Evolutionary conservation across 92 coral and sea anemone genomes (phyloP).

Genomic region (Micromussa lordhowensis): DNA sequence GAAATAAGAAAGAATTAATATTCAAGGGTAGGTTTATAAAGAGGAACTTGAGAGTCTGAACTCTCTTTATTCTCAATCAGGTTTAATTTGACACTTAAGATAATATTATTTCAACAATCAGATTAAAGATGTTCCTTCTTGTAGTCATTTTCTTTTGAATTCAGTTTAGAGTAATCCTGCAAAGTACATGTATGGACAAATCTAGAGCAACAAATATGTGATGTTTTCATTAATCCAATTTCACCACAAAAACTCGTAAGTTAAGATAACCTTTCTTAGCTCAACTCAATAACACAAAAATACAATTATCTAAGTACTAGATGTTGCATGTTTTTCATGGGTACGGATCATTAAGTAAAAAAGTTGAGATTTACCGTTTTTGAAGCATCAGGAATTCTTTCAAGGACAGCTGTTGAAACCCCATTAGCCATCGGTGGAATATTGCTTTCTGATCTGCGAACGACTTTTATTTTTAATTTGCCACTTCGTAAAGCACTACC

Average conservation of each 20-base stretch:
- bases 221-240: conserved; percentile 5
- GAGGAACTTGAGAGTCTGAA: not conserved
- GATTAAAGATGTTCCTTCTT: not conserved
- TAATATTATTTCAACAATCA: not conserved
- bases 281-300: not conserved
- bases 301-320: too few relatives aligned
- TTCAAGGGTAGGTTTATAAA: not conserved
- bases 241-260: not conserved
- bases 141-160: not conserved
- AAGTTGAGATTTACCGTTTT: conserved; percentile 1
- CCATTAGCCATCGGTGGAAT: conserved; percentile 52
- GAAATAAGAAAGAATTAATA: not conserved
- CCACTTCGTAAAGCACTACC: conserved; percentile 89
- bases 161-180: not conserved
- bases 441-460: conserved; percentile 18
- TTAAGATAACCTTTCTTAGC: too few relatives aligned
- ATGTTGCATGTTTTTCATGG: not conserved
- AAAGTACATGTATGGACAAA: not conserved
- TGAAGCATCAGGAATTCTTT: not conserved
- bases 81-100: too few relatives aligned
- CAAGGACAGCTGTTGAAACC: not conserved
- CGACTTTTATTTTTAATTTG: conserved; percentile 68
- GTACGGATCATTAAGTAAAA: not conserved
- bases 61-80: too few relatives aligned
- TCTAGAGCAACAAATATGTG: not conserved